Conservation (phyloP, 2,113 vertebrate genomes). For the Hylia prasina region DNA sequence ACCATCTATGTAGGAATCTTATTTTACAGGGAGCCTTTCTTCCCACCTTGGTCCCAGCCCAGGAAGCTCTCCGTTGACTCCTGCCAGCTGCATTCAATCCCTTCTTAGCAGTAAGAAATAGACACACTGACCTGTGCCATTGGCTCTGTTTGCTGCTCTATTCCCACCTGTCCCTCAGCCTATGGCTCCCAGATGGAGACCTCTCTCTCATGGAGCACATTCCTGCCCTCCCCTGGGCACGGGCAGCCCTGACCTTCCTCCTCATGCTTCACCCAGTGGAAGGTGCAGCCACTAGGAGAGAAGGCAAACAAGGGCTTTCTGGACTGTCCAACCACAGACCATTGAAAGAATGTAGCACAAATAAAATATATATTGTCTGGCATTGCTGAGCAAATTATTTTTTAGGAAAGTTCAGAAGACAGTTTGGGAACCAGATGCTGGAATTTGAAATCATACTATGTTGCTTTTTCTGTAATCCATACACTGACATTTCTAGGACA, state of each 20-base stretch:
- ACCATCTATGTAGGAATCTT: neutral
- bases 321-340: rapidly evolving
- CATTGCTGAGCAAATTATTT: neutral
- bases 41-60: neutral
- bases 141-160: neutral
- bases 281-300: neutral
- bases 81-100: neutral
- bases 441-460: neutral
- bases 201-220: neutral
- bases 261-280: rapidly evolving
- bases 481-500: neutral
- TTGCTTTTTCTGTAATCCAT: neutral
- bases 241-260: neutral
- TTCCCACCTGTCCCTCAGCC: rapidly evolving
- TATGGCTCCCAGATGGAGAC: neutral
- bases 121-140: rapidly evolving
- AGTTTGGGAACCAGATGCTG: neutral
- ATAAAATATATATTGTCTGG: neutral
- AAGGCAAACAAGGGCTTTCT: neutral
- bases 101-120: neutral
- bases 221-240: neutral
- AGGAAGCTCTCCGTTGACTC: neutral
- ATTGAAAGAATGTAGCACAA: neutral
- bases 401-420: neutral
- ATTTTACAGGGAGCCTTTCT: neutral